These are phyloP conservation scores for Polypedilum pembai DNA, from an alignment of 1,140 invertebrate genomes.

Conservation along the genomic window DNA sequence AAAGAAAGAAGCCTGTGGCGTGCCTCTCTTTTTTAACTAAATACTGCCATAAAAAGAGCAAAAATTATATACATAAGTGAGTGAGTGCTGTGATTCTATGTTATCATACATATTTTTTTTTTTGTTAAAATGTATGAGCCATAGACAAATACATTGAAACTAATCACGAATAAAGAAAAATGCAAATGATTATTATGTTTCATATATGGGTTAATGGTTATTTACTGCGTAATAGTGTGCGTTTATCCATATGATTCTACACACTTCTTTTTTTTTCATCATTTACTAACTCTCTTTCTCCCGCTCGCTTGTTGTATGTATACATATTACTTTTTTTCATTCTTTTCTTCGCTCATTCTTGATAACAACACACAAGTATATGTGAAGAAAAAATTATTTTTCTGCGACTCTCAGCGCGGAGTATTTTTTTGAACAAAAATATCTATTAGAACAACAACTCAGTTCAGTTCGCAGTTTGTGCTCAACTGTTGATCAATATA, in stretches of 20 bases:
- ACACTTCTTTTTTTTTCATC: background rate
- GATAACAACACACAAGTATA: slow-evolving; percentile 3
- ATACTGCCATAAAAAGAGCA: too few relatives aligned
- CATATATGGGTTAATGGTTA: slow-evolving; percentile 18
- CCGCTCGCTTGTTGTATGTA: background rate
- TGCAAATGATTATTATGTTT: background rate
- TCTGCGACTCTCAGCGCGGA: background rate
- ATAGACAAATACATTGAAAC: too few relatives aligned
- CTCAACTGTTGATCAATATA: slow-evolving; percentile 6
- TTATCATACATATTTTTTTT: too few relatives aligned
- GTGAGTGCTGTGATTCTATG: too few relatives aligned
- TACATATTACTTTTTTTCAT: background rate
- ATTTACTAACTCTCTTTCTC: background rate
- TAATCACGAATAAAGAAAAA: too few relatives aligned
- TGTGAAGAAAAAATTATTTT: background rate
- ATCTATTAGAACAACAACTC: slow-evolving; percentile 6
- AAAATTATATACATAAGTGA: too few relatives aligned
- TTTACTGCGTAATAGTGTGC: slow-evolving; percentile 9
- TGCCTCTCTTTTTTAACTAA: too few relatives aligned
- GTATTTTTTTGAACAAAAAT: background rate
- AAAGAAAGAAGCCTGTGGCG: too few relatives aligned
- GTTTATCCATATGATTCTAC: slow-evolving; percentile 3
- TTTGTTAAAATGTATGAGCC: too few relatives aligned
- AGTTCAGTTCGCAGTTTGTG: too few relatives aligned
- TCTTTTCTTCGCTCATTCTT: slow-evolving; percentile 3